A percentile compares a stretch with the other conserved stretches of the same genome.
Evolutionary conservation across 2,888 invertebrate genomes (phyloP).

Genomic region (Lapara coniferarum): DNA sequence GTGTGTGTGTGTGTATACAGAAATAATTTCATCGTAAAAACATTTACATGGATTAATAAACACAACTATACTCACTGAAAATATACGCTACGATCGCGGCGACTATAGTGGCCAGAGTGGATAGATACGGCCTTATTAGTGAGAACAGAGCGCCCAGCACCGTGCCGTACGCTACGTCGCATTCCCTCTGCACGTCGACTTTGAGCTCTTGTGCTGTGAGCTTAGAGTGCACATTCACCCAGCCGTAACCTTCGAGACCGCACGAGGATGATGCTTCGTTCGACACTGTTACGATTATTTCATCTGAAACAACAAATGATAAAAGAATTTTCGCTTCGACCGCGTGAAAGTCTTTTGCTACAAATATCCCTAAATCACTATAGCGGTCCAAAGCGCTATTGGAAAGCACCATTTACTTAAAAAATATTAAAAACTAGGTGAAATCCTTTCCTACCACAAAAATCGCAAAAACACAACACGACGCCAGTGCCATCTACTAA

Average conservation of each 20-base stretch:
- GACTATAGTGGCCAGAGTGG: slow-evolving; percentile 59
- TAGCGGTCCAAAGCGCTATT: too few species aligned
- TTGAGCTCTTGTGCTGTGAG: slow-evolving; percentile 68
- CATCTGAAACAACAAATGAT: slow-evolving; percentile 40
- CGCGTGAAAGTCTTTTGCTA: too few species aligned
- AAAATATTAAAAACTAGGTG: too few species aligned
- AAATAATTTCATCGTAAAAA: too few species aligned
- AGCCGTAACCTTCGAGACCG: slow-evolving; percentile 68
- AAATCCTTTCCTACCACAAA: too few species aligned
- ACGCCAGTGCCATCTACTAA: too few species aligned
- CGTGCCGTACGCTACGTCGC: slow-evolving; percentile 70
- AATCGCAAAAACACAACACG: too few species aligned
- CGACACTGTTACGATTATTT: slow-evolving; percentile 57
- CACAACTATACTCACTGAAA: slow-evolving; percentile 58
- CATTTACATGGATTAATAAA: background rate
- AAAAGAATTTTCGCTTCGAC: too few species aligned
- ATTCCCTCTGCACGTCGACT: slow-evolving; percentile 71
- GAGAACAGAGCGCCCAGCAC: slow-evolving; percentile 68
- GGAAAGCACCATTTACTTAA: too few species aligned
- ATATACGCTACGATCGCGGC: slow-evolving; percentile 59
- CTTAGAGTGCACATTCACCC: slow-evolving; percentile 62
- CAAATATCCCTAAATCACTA: too few species aligned
- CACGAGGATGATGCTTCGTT: slow-evolving; percentile 62
- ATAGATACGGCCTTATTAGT: slow-evolving; percentile 62
- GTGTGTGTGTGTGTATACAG: too few species aligned